Evolutionary conservation across 2,888 invertebrate genomes (phyloP).

Genomic region (Thecophora atra): DNA sequence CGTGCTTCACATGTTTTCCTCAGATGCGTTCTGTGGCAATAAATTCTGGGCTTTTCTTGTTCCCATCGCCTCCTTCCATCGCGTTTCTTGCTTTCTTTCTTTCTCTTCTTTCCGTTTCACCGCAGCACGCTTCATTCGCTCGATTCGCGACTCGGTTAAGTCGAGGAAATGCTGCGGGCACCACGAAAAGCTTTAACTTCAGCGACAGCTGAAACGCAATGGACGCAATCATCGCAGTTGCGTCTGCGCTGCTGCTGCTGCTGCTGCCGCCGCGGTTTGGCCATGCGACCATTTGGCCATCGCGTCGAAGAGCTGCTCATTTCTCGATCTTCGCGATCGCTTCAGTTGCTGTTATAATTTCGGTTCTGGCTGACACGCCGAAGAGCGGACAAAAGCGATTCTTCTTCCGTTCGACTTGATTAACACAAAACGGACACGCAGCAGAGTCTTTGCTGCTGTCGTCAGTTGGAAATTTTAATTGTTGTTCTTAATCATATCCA

Average conservation of each 20-base stretch:
- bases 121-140: no score
- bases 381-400: constrained; percentile 38
- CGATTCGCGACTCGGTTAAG: no score
- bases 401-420: background rate
- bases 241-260: constrained; percentile 5
- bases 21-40: constrained; percentile 18
- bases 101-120: background rate
- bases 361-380: constrained; percentile 48
- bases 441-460: constrained; percentile 9
- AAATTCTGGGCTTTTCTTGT: constrained; percentile 25
- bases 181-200: no score
- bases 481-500: background rate
- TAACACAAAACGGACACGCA: background rate
- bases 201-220: no score
- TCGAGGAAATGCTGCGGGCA: no score
- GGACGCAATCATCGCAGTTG: background rate
- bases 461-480: background rate
- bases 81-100: background rate
- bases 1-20: constrained; percentile 1
- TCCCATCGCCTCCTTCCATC: background rate
- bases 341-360: constrained; percentile 51
- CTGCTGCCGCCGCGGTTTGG: constrained; percentile 5
- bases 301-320: constrained; percentile 45
- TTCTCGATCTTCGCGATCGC: constrained; percentile 40
- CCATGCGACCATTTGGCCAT: constrained; percentile 39